These are phyloP conservation scores for Choloepus didactylus DNA, from an alignment of 2,797 vertebrate species.

Conservation along the genomic window DNA sequence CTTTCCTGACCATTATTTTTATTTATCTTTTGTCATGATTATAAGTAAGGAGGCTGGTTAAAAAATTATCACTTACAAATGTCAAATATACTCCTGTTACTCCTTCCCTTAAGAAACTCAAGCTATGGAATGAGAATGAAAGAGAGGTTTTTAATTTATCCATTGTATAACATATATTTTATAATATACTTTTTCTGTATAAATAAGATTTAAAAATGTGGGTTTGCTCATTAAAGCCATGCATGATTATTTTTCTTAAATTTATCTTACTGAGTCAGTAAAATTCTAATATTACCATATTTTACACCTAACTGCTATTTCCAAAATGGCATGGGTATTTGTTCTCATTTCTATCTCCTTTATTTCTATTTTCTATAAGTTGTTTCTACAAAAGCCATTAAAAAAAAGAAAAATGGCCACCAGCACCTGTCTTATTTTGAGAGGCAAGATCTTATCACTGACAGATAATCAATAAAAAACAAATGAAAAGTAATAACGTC, in stretches of 20 bases:
- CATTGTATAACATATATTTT: neutral
- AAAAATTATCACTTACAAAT: neutral
- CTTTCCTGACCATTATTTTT: neutral
- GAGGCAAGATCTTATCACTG: conserved; percentile 82
- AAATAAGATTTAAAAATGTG: neutral
- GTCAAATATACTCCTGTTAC: neutral
- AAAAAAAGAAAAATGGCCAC: conserved; percentile 78
- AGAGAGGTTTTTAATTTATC: neutral
- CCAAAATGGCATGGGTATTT: conserved; percentile 39
- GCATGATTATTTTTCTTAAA: conserved; percentile 19
- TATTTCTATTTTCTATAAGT: conserved; percentile 68
- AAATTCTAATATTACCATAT: conserved; percentile 55
- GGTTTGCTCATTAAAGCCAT: neutral
- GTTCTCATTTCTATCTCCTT: conserved; percentile 62
- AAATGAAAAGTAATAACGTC: conserved; percentile 88
- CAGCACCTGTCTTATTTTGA: conserved; percentile 83
- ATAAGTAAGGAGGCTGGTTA: neutral
- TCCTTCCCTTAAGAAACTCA: neutral
- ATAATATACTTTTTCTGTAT: neutral
- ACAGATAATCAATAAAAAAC: conserved; percentile 88
- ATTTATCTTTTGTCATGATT: neutral
- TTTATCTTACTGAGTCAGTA: conserved; percentile 33
- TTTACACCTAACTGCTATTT: conserved; percentile 23
- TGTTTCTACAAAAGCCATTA: conserved; percentile 69
- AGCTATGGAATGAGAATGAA: no score